phyloP scores from a whole-genome alignment of 2,797 vertebrate species.

The Leptatherina wallacei region DNA sequence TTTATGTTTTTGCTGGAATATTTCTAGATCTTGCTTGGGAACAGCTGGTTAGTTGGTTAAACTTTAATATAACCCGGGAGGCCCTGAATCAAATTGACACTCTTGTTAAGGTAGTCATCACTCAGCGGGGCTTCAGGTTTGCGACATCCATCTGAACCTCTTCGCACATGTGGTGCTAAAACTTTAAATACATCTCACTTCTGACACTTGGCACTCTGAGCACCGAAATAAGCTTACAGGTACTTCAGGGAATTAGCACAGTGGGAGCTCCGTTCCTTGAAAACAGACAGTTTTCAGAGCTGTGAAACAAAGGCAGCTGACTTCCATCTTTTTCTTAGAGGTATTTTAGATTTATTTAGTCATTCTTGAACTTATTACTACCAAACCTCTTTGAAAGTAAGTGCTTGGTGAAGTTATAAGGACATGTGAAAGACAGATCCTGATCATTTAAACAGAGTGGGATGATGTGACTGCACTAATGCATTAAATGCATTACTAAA shows the following conservation, averaged over 20 bases:
- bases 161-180: neutral
- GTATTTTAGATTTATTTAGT: neutral
- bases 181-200: slow-evolving; percentile 11
- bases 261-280: neutral
- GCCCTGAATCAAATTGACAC: slow-evolving; percentile 1
- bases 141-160: neutral
- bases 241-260: slow-evolving; percentile 4
- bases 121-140: slow-evolving; percentile 20
- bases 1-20: neutral
- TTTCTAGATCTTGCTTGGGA: neutral
- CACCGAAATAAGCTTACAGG: slow-evolving; percentile 18
- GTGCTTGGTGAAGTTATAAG: neutral
- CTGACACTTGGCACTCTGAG: neutral
- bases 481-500: too few species aligned
- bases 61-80: slow-evolving; percentile 22
- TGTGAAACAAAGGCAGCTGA: neutral
- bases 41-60: slow-evolving; percentile 29
- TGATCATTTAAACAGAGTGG: neutral
- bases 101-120: slow-evolving; percentile 1
- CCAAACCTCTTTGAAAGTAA: neutral
- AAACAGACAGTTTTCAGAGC: neutral
- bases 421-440: neutral
- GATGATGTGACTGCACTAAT: too few species aligned
- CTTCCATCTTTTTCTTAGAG: neutral
- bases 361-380: neutral